Conservation (phyloP, 2,888 invertebrate species). For the Cephalotes varians region DNA sequence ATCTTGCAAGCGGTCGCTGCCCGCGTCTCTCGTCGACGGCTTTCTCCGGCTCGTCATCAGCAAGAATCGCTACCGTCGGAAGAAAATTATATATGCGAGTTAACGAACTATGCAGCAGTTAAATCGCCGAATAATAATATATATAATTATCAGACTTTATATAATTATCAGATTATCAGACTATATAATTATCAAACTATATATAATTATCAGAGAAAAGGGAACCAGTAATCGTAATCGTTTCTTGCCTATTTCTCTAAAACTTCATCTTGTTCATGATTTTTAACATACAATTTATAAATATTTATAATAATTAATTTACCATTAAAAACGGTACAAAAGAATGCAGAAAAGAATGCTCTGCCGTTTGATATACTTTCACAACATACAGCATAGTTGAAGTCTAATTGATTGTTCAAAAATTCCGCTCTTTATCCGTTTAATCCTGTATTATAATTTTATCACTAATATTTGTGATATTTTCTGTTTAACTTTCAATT, state of each 20-base stretch:
- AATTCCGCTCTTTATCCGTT: not conserved
- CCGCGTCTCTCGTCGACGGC: constrained; percentile 58
- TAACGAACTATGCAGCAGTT: constrained; percentile 51
- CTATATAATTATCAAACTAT: too few relatives aligned
- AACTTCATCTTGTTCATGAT: constrained; percentile 30
- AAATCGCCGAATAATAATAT: constrained; percentile 60
- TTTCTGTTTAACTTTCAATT: not conserved
- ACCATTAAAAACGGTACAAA: not conserved
- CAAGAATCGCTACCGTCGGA: constrained; percentile 45
- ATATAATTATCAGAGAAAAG: constrained; percentile 45
- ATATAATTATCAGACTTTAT: constrained; percentile 50
- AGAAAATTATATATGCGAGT: constrained; percentile 47
- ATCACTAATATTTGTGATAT: not conserved
- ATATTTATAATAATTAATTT: constrained; percentile 10
- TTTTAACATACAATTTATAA: constrained; percentile 9
- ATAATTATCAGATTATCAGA: too few relatives aligned
- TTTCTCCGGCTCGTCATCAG: constrained; percentile 52
- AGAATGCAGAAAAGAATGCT: not conserved
- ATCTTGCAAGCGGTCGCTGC: constrained; percentile 47
- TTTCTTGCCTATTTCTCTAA: constrained; percentile 37
- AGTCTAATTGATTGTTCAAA: not conserved
- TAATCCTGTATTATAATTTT: constrained; percentile 21
- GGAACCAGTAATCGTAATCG: not conserved
- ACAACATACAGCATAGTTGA: not conserved
- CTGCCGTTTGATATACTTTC: not conserved